phyloP scores from a whole-genome alignment of 2,888 invertebrate species.

The Protonemura montana region DNA sequence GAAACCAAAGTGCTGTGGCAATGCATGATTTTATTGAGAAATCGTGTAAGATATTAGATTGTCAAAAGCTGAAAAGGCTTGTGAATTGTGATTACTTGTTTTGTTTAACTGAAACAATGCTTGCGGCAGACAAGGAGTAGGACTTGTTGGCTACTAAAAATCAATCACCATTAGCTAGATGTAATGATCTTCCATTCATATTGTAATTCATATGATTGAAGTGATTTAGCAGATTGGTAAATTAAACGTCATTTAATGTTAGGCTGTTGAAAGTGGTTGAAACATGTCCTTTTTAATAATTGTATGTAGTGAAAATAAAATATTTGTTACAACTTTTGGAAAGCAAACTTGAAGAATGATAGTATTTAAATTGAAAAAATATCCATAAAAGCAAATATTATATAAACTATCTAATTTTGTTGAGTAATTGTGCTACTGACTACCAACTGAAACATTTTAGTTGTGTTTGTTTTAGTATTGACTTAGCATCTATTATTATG shows the following conservation, averaged over 20 bases:
- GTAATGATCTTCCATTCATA: neutral
- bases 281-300: neutral
- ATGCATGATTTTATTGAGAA: neutral
- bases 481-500: neutral
- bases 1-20: conserved; percentile 5
- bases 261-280: neutral
- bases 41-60: neutral
- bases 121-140: neutral
- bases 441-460: neutral
- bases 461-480: neutral
- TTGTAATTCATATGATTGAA: neutral
- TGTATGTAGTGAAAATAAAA: neutral
- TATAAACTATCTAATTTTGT: neutral
- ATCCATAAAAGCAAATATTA: neutral
- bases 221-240: neutral
- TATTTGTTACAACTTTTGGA: neutral
- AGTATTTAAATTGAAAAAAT: neutral
- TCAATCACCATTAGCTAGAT: neutral
- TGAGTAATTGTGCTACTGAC: neutral
- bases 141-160: neutral
- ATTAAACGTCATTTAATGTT: neutral
- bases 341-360: neutral
- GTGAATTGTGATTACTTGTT: conserved; percentile 7
- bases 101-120: neutral
- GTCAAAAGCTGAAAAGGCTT: conserved; percentile 7